phyloP scores from a whole-genome alignment of 2,888 invertebrate genomes.

The Ophion ventricosus region DNA sequence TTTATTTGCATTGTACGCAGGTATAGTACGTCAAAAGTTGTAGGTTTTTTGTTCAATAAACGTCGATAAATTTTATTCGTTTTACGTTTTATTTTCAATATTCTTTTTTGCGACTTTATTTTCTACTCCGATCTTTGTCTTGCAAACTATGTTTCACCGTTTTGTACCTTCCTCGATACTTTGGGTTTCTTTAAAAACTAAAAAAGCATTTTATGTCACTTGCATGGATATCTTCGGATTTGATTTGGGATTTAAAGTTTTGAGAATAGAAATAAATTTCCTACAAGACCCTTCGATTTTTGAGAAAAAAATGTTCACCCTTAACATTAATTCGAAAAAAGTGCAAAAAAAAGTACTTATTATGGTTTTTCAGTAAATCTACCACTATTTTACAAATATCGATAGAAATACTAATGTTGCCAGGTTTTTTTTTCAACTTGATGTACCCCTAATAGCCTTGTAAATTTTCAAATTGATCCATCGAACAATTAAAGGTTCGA shows the following conservation, averaged over 20 bases:
- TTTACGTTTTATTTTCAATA: not conserved
- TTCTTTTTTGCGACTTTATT: not conserved
- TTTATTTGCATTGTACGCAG: constrained; percentile 66
- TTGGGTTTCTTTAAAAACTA: not conserved
- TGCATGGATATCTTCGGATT: not conserved
- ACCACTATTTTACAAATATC: too few relatives aligned
- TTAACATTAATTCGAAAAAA: too few relatives aligned
- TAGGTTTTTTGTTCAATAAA: constrained; percentile 73
- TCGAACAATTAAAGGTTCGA: too few relatives aligned
- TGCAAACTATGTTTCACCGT: not conserved
- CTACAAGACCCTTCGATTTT: too few relatives aligned
- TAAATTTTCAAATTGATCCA: too few relatives aligned
- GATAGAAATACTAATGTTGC: too few relatives aligned
- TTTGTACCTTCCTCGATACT: not conserved
- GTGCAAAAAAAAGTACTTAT: too few relatives aligned
- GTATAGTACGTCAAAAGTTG: constrained; percentile 64
- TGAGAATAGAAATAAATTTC: too few relatives aligned
- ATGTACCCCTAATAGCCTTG: too few relatives aligned
- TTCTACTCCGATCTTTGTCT: not conserved
- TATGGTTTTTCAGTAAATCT: too few relatives aligned
- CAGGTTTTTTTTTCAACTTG: too few relatives aligned
- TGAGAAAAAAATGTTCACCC: too few relatives aligned
- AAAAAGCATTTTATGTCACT: not conserved
- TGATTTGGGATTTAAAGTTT: not conserved
- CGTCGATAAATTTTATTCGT: constrained; percentile 25